Base-by-base conservation (phyloP, 2,888 invertebrate species). In the Tenthredo livida region DNA sequence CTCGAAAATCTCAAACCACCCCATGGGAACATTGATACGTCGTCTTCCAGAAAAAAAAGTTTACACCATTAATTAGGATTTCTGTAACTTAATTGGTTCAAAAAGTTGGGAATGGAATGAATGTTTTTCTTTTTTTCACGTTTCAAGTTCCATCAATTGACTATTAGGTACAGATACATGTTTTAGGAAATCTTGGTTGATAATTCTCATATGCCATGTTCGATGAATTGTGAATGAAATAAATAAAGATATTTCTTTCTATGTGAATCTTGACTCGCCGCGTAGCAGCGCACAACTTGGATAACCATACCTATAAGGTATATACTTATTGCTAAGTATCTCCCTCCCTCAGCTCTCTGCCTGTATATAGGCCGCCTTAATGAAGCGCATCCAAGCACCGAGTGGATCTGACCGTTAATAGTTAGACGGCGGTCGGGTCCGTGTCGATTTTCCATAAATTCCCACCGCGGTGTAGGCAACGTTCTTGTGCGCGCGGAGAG, bases 381-480 rank as follows among this genome's bases (percentile, higher is more conserved):
- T 58, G 80, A 83, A 83, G 70, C 83, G 83, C 43, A 83, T 47
- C 67, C 21, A 67, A 67, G 67, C 50, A 43, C 47, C 83, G 83
- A 83, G 65, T 70, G 67, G 83, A 83, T 83, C 65, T 61, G 70
- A 83, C 50, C 58, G 80, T 80, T 80, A 80, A 80, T 80, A 65
- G 83, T 83, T 67, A 25, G 47, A 67, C 83, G 83, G 21, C 67
- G 83, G 65, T 83, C 83, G 83, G 83, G 67, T 83, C 83, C 67
- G 83, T 83, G 83, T 83, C 83, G 83, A 83, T 83, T 83, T 83
- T 83, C 83, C 83, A 83, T 83, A 83, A 83, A 83, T 83, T 83
- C 83, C 67, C 83, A 83, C 54, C 29, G 65, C 83, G 58, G 80
- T 21, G 58, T 80, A 37, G 61, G 29, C 17, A 21, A 47, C 40